Percentiles rank a stretch among this genome's conserved stretches.
phyloP scores from a whole-genome alignment of 2,888 invertebrate species.

The Plebejus argus region DNA sequence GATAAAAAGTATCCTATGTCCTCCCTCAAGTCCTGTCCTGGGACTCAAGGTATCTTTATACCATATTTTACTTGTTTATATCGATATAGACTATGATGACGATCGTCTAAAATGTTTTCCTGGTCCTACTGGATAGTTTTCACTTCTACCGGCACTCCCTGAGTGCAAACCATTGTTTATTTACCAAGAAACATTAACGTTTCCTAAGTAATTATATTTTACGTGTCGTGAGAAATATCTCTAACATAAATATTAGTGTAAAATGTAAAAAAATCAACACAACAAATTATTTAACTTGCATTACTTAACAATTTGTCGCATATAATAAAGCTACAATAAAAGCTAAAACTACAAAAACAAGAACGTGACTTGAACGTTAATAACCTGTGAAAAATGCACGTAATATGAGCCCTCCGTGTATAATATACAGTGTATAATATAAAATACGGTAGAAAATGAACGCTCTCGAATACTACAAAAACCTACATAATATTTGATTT shows the following conservation, averaged over 20 bases:
- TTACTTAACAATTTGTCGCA: background rate
- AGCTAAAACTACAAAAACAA: background rate
- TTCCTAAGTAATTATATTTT: background rate
- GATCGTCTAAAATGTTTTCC: no score
- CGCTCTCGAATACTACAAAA: background rate
- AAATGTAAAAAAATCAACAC: background rate
- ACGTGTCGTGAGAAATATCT: background rate
- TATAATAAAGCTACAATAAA: background rate
- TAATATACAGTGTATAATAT: background rate
- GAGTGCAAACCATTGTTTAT: no score
- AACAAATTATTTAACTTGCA: background rate
- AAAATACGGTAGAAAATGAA: background rate
- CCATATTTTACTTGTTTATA: no score
- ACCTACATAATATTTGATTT: no score
- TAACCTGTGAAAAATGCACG: slow-evolving; percentile 11
- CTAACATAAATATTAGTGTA: background rate
- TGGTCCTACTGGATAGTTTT: no score
- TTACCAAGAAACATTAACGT: no score
- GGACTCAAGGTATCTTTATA: no score
- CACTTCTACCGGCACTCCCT: no score
- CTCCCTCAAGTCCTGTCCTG: no score
- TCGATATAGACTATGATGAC: no score
- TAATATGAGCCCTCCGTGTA: background rate
- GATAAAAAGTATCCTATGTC: no score
- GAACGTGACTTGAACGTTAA: background rate